phyloP scores from a whole-genome alignment of 2,797 vertebrate genomes.

The Intellagama lesueurii region DNA sequence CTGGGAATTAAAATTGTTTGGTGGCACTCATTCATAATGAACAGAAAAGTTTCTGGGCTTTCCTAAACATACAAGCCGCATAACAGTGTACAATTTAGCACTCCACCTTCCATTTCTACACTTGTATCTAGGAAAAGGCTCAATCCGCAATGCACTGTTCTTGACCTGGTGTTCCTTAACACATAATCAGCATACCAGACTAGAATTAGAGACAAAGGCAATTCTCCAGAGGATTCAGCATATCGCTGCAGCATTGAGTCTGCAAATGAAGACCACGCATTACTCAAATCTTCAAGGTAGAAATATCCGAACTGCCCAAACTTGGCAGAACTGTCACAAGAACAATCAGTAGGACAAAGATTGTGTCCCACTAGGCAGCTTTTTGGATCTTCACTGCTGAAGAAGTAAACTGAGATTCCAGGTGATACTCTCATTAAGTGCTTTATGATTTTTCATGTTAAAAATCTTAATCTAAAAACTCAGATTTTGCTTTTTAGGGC shows the following conservation, averaged over 20 bases:
- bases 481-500: neutral
- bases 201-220: neutral
- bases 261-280: too few relatives aligned
- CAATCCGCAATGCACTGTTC: neutral
- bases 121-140: neutral
- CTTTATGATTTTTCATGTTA: neutral
- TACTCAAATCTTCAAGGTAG: too few relatives aligned
- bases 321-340: neutral
- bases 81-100: neutral
- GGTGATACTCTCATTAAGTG: neutral
- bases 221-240: neutral
- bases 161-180: neutral
- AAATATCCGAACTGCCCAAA: neutral
- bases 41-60: neutral
- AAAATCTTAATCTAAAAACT: neutral
- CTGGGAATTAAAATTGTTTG: neutral
- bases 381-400: neutral
- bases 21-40: neutral
- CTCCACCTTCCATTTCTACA: neutral
- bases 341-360: neutral
- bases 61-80: neutral
- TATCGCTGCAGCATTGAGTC: too few relatives aligned
- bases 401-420: neutral
- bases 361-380: neutral
- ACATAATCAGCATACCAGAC: neutral